phyloP scores from a whole-genome alignment of 2,888 invertebrate species.

The Toxonevra muliebris region DNA sequence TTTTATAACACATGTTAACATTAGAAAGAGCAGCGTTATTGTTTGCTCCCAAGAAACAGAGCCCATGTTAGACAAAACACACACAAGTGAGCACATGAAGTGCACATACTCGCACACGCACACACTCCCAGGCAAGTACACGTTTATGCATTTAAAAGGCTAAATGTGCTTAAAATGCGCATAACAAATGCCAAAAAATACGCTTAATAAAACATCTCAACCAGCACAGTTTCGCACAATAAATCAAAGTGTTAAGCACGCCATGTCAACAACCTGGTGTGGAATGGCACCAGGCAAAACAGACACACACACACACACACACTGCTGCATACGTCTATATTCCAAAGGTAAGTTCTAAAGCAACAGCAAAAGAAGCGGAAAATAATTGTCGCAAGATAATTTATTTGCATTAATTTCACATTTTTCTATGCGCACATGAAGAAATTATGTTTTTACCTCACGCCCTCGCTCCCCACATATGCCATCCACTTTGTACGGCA shows the following conservation, averaged over 20 bases:
- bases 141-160: not conserved
- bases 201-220: conserved; percentile 7
- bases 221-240: conserved; percentile 44
- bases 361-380: not conserved
- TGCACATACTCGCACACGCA: not conserved
- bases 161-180: conserved; percentile 22
- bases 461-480: too few relatives aligned
- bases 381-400: conserved; percentile 17
- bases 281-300: conserved; percentile 20
- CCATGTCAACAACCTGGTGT: conserved; percentile 45
- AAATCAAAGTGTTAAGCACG: conserved; percentile 53
- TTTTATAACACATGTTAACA: conserved; percentile 31
- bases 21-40: not conserved
- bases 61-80: not conserved
- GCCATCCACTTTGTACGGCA: too few relatives aligned
- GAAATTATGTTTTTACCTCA: too few relatives aligned
- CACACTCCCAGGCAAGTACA: not conserved
- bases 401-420: conserved; percentile 27
- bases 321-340: conserved; percentile 3
- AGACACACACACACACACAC: conserved; percentile 11
- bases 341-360: conserved; percentile 24
- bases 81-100: not conserved
- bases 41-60: not conserved
- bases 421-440: conserved; percentile 11
- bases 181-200: conserved; percentile 27